Conservation (phyloP, 1,140 invertebrate species). For the Notospermus geniculatus region DNA sequence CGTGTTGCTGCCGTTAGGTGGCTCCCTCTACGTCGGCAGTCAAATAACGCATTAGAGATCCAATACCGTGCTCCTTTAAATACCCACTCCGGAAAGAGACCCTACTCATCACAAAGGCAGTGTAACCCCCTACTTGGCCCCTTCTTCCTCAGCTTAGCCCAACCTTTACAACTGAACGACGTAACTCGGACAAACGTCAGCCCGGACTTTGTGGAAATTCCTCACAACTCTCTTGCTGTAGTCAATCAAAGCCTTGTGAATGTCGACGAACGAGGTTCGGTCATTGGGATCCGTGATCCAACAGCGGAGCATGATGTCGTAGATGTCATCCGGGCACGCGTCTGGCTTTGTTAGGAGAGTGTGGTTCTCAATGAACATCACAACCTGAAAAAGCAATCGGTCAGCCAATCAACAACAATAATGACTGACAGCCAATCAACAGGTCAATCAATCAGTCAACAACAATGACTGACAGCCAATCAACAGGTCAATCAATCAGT, state of each 20-base stretch:
- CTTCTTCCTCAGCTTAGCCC: no score
- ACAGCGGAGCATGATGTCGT: constrained; percentile 78
- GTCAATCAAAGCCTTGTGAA: constrained; percentile 65
- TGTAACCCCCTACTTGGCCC: no score
- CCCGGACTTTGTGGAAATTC: constrained; percentile 12
- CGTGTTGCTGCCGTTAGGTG: no score
- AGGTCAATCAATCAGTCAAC: not conserved
- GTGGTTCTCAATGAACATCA: constrained; percentile 79
- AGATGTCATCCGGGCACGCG: constrained; percentile 74
- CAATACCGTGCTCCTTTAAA: no score
- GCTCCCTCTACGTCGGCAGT: no score
- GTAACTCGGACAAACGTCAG: not conserved
- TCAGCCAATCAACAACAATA: not conserved
- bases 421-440: not conserved
- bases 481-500: no score
- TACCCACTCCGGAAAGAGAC: no score
- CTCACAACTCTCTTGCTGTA: constrained; percentile 32
- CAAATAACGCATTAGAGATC: no score
- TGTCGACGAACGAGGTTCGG: constrained; percentile 71
- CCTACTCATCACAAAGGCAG: no score
- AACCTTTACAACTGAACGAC: no score
- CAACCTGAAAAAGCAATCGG: constrained; percentile 60
- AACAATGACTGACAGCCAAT: not conserved
- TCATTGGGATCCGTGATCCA: constrained; percentile 82
- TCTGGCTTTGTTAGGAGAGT: constrained; percentile 80